These are phyloP conservation scores for Acanthaster planci DNA, from an alignment of 35 echinoderm and acorn worm genomes.

Conservation along the genomic window DNA sequence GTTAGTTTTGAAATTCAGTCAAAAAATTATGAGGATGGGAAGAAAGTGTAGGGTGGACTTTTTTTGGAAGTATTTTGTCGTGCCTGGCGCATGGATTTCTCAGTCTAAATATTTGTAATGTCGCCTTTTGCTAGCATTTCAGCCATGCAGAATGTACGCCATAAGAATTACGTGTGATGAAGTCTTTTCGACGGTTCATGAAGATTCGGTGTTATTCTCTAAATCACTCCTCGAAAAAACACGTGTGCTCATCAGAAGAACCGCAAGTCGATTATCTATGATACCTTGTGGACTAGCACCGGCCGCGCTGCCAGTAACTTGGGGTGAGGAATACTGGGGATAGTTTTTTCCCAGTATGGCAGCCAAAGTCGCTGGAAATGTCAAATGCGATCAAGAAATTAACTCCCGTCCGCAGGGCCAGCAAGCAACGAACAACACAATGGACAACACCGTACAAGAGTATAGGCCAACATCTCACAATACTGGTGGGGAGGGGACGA, in stretches of 20 bases:
- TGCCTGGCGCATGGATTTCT: constrained; percentile 47
- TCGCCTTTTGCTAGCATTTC: constrained; percentile 50
- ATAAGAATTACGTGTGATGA: constrained; percentile 47
- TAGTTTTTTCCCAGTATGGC: constrained; percentile 38
- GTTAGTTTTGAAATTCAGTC: constrained; percentile 77
- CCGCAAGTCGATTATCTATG: constrained; percentile 39
- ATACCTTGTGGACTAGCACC: constrained; percentile 23
- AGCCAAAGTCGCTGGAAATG: constrained; percentile 56
- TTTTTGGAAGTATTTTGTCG: neutral
- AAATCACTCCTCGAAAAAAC: constrained; percentile 48
- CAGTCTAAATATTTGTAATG: constrained; percentile 45
- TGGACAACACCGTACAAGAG: constrained; percentile 26
- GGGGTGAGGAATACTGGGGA: constrained; percentile 30
- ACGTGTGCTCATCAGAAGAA: constrained; percentile 40
- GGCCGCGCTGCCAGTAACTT: constrained; percentile 6
- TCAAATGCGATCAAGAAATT: constrained; percentile 51
- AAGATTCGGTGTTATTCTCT: constrained; percentile 54
- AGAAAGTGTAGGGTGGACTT: constrained; percentile 27
- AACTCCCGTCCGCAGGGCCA: constrained; percentile 39
- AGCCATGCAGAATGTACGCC: constrained; percentile 37
- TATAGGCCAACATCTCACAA: constrained; percentile 39
- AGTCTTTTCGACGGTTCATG: constrained; percentile 35
- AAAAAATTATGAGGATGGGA: constrained; percentile 32
- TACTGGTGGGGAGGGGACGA: constrained; percentile 45
- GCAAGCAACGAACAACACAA: constrained; percentile 45